phyloP scores from a whole-genome alignment of 1,140 invertebrate genomes.

The Eciton burchellii region DNA sequence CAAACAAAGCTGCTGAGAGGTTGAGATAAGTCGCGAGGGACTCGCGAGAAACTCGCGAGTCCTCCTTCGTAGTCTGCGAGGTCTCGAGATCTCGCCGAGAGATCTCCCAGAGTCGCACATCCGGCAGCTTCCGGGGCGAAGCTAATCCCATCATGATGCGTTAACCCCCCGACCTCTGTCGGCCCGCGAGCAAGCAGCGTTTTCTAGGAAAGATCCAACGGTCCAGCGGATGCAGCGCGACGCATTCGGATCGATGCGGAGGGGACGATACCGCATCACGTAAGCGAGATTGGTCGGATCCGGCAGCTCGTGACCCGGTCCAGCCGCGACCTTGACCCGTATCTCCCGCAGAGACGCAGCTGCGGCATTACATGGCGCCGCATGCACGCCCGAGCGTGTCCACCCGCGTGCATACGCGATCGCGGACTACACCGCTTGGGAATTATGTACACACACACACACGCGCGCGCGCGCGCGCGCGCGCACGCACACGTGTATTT shows the following conservation, averaged over 20 bases:
- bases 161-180: too few relatives aligned
- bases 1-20: constrained; percentile 4
- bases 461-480: too few relatives aligned
- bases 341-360: constrained; percentile 73
- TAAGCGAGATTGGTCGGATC: constrained; percentile 74
- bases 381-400: constrained; percentile 43
- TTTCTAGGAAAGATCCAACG: constrained; percentile 2
- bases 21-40: not conserved
- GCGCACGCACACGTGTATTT: too few relatives aligned
- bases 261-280: constrained; percentile 70
- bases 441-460: too few relatives aligned
- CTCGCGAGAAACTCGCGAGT: too few relatives aligned
- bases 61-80: too few relatives aligned
- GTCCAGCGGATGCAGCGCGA: constrained; percentile 39
- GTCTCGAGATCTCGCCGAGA: too few relatives aligned
- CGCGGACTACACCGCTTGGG: not conserved
- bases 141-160: too few relatives aligned
- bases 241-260: constrained; percentile 63
- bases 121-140: too few relatives aligned
- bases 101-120: too few relatives aligned
- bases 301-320: constrained; percentile 68
- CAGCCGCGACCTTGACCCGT: constrained; percentile 80
- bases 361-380: constrained; percentile 46
- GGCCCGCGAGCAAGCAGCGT: too few relatives aligned
- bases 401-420: constrained; percentile 14